Percentiles rank a stretch among this genome's conserved stretches.
Evolutionary conservation across 2,113 vertebrate species (phyloP).

Genomic region (Megaptera novaeangliae): DNA sequence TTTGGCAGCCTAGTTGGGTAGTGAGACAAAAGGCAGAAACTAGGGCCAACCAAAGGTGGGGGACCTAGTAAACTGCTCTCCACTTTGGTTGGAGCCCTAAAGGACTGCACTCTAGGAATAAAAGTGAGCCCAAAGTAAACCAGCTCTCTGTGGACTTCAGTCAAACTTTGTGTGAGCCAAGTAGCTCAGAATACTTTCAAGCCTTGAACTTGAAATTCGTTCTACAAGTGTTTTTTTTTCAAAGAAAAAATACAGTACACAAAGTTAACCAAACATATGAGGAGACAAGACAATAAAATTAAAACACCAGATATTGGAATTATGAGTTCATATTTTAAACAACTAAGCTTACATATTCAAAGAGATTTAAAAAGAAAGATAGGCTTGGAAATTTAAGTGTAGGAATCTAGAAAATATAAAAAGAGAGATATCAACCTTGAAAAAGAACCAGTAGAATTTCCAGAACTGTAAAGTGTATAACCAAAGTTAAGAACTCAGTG

Average conservation of each 20-base stretch:
- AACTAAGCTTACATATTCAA: neutral
- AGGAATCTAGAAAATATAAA: neutral
- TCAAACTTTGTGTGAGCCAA: neutral
- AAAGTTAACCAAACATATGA: neutral
- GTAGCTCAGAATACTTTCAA: neutral
- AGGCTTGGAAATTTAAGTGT: neutral
- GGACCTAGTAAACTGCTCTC: neutral
- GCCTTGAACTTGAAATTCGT: neutral
- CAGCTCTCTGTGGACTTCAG: neutral
- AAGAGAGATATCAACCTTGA: neutral
- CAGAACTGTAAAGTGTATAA: neutral
- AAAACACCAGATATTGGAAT: neutral
- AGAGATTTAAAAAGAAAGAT: neutral
- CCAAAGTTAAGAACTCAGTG: neutral
- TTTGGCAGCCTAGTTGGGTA: neutral
- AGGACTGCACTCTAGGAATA: neutral
- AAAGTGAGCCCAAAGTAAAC: neutral
- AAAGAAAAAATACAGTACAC: neutral
- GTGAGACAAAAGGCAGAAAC: neutral
- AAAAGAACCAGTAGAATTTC: neutral
- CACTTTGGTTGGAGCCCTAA: neutral
- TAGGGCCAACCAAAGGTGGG: neutral
- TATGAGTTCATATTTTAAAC: neutral
- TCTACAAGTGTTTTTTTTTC: neutral
- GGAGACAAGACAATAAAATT: neutral